A percentile compares a stretch with the other conserved stretches of the same genome.
phyloP scores from a whole-genome alignment of 2,888 invertebrate species.

The Himalopsyche tibetana region DNA sequence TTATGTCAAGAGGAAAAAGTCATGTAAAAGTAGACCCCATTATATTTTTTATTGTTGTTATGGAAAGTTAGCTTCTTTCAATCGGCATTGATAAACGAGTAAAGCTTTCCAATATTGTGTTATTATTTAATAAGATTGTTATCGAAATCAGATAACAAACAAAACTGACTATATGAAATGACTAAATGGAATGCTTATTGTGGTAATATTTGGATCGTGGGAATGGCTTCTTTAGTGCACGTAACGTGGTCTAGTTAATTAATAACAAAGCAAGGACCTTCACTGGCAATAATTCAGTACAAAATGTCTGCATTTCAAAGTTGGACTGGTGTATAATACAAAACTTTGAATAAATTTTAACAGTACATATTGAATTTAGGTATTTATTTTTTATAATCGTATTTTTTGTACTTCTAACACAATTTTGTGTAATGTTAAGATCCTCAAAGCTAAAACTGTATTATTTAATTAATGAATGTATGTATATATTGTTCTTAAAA shows the following conservation, averaged over 20 bases:
- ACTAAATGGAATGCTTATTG: neutral
- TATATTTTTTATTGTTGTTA: too few species aligned
- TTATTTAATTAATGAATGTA: too few species aligned
- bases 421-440: too few species aligned
- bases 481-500: too few species aligned
- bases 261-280: constrained; percentile 11
- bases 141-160: neutral
- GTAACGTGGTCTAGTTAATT: neutral
- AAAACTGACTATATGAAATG: neutral
- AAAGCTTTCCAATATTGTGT: neutral
- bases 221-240: neutral
- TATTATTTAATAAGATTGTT: neutral
- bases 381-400: too few species aligned
- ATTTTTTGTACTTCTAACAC: too few species aligned
- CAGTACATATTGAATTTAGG: too few species aligned
- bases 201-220: constrained; percentile 27
- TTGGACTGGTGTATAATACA: neutral
- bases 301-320: neutral
- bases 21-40: too few species aligned
- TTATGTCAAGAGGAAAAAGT: too few species aligned
- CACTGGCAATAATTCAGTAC: neutral
- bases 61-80: too few species aligned
- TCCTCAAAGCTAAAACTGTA: too few species aligned
- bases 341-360: neutral
- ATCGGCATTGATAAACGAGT: too few species aligned